phyloP scores from a whole-genome alignment of 2,888 invertebrate genomes.

The Trichopoda pennipes region DNA sequence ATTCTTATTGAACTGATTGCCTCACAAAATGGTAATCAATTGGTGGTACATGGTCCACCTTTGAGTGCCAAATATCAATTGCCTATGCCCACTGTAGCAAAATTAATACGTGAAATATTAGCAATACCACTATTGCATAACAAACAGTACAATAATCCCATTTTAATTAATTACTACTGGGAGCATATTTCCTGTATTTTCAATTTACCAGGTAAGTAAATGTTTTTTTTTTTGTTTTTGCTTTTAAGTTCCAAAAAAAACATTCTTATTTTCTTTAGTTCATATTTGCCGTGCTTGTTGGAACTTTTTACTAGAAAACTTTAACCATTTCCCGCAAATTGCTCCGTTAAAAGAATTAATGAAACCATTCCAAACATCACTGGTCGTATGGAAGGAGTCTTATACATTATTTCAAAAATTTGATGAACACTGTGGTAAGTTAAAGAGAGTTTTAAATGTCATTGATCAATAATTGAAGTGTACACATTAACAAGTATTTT shows the following conservation, averaged over 20 bases:
- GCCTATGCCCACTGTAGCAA: constrained; percentile 67
- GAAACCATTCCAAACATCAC: constrained; percentile 69
- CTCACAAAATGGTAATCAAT: constrained; percentile 60
- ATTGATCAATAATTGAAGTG: no score
- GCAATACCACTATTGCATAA: constrained; percentile 74
- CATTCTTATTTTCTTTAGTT: constrained; percentile 55
- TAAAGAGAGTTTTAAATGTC: neutral
- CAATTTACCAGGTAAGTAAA: constrained; percentile 71
- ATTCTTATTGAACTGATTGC: constrained; percentile 70
- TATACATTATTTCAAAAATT: constrained; percentile 71
- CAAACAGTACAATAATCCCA: constrained; percentile 32
- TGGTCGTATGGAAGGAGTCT: constrained; percentile 72
- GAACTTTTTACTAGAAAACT: constrained; percentile 72
- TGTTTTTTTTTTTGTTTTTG: neutral
- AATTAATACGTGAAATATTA: constrained; percentile 74
- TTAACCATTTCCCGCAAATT: constrained; percentile 72
- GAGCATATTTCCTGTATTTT: constrained; percentile 69
- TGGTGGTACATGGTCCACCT: constrained; percentile 66
- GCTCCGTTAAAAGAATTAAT: constrained; percentile 74
- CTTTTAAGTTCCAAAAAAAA: neutral
- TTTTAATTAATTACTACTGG: constrained; percentile 69
- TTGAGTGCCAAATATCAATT: constrained; percentile 65
- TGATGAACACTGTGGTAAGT: constrained; percentile 71
- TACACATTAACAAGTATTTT: no score
- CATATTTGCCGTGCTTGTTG: constrained; percentile 72